Percentiles rank a stretch among this genome's conserved stretches.
These are phyloP conservation scores for Lerista edwardsae DNA, from an alignment of 2,797 vertebrate species.

Conservation along the genomic window DNA sequence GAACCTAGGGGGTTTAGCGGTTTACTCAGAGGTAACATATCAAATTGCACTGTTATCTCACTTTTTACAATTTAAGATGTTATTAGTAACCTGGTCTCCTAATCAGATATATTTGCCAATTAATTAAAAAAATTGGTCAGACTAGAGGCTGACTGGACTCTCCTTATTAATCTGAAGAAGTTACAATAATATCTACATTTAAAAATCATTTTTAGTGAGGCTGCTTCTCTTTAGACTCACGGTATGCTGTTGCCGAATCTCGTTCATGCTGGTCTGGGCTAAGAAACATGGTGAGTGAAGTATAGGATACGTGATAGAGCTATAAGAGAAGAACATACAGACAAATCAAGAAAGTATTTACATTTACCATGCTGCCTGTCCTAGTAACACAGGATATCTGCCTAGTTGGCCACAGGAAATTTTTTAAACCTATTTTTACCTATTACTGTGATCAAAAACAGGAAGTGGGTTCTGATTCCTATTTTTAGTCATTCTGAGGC, in stretches of 20 bases:
- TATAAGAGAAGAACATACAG: slow-evolving; percentile 59
- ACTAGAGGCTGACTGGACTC: neutral
- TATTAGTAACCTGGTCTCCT: neutral
- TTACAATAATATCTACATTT: neutral
- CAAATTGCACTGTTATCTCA: neutral
- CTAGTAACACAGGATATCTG: neutral
- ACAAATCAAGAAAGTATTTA: slow-evolving; percentile 20
- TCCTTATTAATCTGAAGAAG: neutral
- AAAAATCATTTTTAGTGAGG: neutral
- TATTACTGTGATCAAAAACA: too few relatives aligned
- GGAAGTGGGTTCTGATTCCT: too few relatives aligned
- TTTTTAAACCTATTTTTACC: too few relatives aligned
- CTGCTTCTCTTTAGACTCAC: slow-evolving; percentile 76
- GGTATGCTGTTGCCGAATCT: slow-evolving; percentile 94
- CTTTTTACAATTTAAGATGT: neutral
- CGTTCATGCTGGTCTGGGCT: slow-evolving; percentile 90
- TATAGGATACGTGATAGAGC: slow-evolving; percentile 96
- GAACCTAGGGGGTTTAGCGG: too few relatives aligned
- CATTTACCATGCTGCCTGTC: neutral
- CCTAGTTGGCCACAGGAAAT: neutral
- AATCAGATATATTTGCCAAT: neutral
- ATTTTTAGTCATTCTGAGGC: too few relatives aligned
- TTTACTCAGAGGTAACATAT: too few relatives aligned
- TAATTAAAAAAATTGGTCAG: neutral
- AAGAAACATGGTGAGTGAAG: slow-evolving; percentile 97